Evolutionary conservation across 2,888 invertebrate genomes (phyloP), one percentile per base, ranked within the genome.

Genomic region (Parnassius glacialis): DNA sequence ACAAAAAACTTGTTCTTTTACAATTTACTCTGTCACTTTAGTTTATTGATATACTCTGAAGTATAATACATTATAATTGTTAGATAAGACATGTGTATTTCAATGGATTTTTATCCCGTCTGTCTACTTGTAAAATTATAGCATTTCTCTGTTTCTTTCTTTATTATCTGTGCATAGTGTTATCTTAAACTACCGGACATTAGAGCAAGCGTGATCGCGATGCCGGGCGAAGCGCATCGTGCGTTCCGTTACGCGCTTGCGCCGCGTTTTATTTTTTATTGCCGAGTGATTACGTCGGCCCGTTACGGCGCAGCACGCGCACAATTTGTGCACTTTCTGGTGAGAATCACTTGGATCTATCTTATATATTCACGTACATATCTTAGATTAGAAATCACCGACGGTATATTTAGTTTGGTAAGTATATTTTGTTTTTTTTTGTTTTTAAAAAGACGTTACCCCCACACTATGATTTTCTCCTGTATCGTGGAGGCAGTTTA

Each of bases 301-400:
- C 87, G 89, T 90, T 88, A 90, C 74, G 71, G 72, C 72, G 75
- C 73, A 79, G 84, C 84, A 81, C 80, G 84, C 81, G 83, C 77
- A 74, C 78, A 76, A 78, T 78, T 78, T 78, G 76, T 73, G 71
- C 77, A 72, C 68, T 67, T 67, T 67, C 69, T 42, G 42, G 48
- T 47, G 44, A 59, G 58, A 57, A 56, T 57, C 54, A 44, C 16
- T 53, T 68, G 59, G 71, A 68, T 75, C 72, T 74, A 78, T 76
- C 77, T 73, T 79, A 76, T 76, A 75, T 74, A 75, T 70, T 72
- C 66, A 74, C 70, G n/a, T 48, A 10, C 13, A 77, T 76, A 76
- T 77, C 79, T 77, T 74, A 25, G 63, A 62, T 67, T 56, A 55
- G 60, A 56, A 68, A 68, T 68, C 44, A 57, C 64, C n/a, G 43